Percentiles rank a stretch among this genome's conserved stretches.
Evolutionary conservation across 1,140 invertebrate genomes (phyloP).

Genomic region (Diabrotica undecimpunctata): DNA sequence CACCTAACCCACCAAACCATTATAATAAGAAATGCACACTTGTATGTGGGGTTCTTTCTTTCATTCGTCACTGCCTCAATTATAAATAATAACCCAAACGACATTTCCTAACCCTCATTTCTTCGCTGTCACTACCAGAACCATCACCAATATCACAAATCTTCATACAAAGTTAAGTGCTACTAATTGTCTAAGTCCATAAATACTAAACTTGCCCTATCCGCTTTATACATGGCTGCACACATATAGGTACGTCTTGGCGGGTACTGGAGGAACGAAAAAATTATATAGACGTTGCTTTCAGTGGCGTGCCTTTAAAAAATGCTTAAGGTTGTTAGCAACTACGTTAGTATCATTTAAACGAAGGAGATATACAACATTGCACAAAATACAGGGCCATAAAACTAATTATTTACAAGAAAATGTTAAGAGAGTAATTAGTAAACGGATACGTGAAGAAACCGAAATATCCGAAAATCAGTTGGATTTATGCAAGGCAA

Average conservation of each 20-base stretch:
- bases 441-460: too few species aligned
- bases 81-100: not conserved
- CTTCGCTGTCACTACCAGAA: constrained; percentile 2
- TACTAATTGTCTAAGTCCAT: constrained; percentile 2
- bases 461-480: too few species aligned
- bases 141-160: not conserved
- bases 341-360: too few species aligned
- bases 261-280: not conserved
- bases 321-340: too few species aligned
- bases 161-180: constrained; percentile 2
- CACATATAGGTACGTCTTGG: not conserved
- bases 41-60: too few species aligned
- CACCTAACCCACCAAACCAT: too few species aligned
- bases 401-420: too few species aligned
- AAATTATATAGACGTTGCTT: not conserved
- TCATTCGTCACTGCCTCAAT: not conserved
- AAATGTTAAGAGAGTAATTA: too few species aligned
- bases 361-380: too few species aligned
- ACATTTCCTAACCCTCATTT: not conserved
- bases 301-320: not conserved
- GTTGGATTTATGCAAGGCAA: too few species aligned
- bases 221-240: not conserved
- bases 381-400: too few species aligned
- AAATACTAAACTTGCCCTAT: constrained; percentile 1
- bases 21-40: too few species aligned